phyloP scores from a whole-genome alignment of 2,888 invertebrate genomes.

The Hydropsyche betteni region DNA sequence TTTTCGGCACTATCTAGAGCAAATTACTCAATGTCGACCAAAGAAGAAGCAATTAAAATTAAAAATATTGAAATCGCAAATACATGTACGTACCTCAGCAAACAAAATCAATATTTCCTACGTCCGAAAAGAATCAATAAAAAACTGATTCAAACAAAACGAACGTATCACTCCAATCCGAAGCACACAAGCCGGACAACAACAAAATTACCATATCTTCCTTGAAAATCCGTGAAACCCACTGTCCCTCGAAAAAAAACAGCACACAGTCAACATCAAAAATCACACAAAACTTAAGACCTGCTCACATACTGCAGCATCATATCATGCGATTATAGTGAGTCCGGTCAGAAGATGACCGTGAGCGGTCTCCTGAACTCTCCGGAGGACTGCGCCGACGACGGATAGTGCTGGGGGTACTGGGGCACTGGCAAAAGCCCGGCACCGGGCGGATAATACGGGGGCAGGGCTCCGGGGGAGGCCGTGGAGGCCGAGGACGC shows the following conservation, averaged over 20 bases:
- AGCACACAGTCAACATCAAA: not conserved
- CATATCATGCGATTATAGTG: conserved; percentile 45
- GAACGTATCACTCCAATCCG: too few species aligned
- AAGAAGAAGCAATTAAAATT: too few species aligned
- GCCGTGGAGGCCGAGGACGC: conserved; percentile 69
- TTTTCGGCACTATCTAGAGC: too few species aligned
- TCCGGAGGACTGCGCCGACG: conserved; percentile 67
- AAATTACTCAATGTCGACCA: too few species aligned
- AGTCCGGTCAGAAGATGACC: conserved; percentile 84
- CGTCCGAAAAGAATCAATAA: too few species aligned
- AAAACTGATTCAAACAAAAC: too few species aligned
- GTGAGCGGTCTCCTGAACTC: conserved; percentile 80
- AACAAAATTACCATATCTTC: too few species aligned
- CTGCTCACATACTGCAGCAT: conserved; percentile 11
- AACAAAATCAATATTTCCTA: too few species aligned
- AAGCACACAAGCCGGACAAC: too few species aligned
- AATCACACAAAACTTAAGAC: not conserved
- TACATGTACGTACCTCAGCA: too few species aligned
- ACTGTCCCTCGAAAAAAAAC: not conserved
- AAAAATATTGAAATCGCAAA: too few species aligned
- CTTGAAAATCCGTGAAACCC: too few species aligned
- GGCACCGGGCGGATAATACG: conserved; percentile 67
- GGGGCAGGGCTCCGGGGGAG: conserved; percentile 71
- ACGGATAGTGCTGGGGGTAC: conserved; percentile 70
- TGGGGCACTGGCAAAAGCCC: conserved; percentile 74